A percentile compares a stretch with the other conserved stretches of the same genome.
Conservation (phyloP, 2,113 vertebrate genomes). For the Rhynchopsitta pachyrhyncha region DNA sequence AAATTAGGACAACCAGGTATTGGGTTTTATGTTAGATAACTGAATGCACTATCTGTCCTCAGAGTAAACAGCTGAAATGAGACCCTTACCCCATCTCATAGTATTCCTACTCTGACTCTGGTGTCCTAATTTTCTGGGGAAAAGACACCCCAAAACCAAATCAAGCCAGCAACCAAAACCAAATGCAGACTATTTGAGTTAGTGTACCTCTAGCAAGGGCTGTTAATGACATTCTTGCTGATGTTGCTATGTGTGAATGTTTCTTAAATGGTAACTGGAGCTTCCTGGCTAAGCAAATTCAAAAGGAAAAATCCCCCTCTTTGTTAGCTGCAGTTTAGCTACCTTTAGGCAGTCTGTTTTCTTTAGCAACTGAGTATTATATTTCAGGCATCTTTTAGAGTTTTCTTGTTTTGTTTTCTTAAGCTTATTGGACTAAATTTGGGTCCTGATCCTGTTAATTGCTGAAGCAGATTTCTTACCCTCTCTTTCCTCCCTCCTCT, state of each 20-base stretch:
- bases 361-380: conserved; percentile 32
- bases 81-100: not conserved
- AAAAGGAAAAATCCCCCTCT: conserved; percentile 46
- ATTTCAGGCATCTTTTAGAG: not conserved
- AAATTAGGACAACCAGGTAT: not conserved
- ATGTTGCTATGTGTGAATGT: conserved; percentile 36
- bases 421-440: not conserved
- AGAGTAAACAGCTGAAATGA: not conserved
- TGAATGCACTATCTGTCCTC: not conserved
- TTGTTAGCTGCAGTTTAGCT: conserved; percentile 33
- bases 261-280: conserved; percentile 51
- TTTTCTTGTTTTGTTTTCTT: conserved; percentile 34
- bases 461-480: not conserved
- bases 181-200: not conserved
- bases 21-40: not conserved
- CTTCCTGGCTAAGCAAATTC: conserved; percentile 50
- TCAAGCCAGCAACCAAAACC: not conserved
- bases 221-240: conserved; percentile 34
- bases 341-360: conserved; percentile 24
- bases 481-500: fast-evolving
- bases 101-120: not conserved
- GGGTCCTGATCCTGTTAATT: not conserved
- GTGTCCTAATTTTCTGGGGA: not conserved
- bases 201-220: not conserved
- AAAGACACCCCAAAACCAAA: not conserved